Percentiles rank a stretch among this genome's conserved stretches.
Conservation (phyloP, 2,888 invertebrate species). For the Neria commutata region DNA sequence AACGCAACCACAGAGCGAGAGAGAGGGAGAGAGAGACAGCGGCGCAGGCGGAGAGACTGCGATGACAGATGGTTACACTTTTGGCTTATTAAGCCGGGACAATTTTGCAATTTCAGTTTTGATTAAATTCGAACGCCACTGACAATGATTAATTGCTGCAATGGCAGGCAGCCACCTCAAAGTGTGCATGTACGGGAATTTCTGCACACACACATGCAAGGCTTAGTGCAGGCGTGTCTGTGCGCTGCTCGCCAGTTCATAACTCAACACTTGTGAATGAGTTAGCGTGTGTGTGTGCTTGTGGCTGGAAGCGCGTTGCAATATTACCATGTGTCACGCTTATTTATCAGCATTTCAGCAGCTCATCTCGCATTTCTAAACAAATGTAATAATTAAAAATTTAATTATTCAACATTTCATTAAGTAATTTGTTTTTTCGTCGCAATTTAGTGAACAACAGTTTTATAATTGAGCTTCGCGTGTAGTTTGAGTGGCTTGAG, state of each 20-base stretch:
- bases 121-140: slow-evolving; percentile 28
- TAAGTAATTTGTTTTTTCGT: too few relatives aligned
- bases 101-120: slow-evolving; percentile 29
- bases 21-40: too few relatives aligned
- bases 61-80: neutral
- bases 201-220: neutral
- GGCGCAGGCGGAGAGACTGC: neutral
- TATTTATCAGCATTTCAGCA: slow-evolving; percentile 23
- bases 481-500: too few relatives aligned
- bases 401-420: slow-evolving; percentile 17
- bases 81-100: slow-evolving; percentile 12
- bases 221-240: too few relatives aligned
- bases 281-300: neutral
- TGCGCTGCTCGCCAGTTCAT: neutral
- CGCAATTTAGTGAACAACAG: neutral
- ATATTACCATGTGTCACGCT: slow-evolving; percentile 13
- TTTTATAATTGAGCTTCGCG: too few relatives aligned
- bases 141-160: slow-evolving; percentile 36
- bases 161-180: slow-evolving; percentile 1
- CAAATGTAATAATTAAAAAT: slow-evolving; percentile 23
- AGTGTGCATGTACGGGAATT: neutral
- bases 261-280: neutral
- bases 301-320: neutral
- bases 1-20: too few relatives aligned
- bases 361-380: slow-evolving; percentile 6